Percentiles rank a stretch among this genome's conserved stretches.
These are phyloP conservation scores for Helicoverpa armigera DNA, from an alignment of 1,140 invertebrate species.

Conservation along the genomic window DNA sequence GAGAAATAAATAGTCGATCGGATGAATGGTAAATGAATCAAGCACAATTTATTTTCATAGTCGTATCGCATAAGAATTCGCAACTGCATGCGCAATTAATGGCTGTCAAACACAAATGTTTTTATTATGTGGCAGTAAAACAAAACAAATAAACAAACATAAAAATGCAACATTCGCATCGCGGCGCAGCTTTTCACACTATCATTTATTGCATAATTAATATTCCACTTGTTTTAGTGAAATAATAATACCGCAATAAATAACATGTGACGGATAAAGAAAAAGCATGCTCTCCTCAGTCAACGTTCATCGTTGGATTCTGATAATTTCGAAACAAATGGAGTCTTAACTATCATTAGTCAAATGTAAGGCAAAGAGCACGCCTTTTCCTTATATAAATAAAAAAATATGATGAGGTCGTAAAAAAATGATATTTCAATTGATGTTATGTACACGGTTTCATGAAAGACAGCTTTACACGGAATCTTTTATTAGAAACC, in stretches of 20 bases:
- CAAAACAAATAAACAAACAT: slow-evolving; percentile 34
- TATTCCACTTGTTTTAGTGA: background rate
- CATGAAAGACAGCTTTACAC: too few species aligned
- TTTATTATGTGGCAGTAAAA: slow-evolving; percentile 18
- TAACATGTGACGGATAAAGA: slow-evolving; percentile 1
- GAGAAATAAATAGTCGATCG: too few species aligned
- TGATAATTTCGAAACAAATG: background rate
- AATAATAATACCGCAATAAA: slow-evolving; percentile 25
- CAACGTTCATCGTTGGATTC: background rate
- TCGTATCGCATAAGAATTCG: slow-evolving; percentile 39
- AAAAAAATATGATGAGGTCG: background rate
- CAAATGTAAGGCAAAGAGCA: background rate
- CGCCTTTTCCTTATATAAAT: background rate
- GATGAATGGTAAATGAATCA: background rate
- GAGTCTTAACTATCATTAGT: background rate
- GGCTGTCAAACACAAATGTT: slow-evolving; percentile 14
- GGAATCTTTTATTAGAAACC: too few species aligned
- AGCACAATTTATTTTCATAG: background rate
- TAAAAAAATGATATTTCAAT: too few species aligned
- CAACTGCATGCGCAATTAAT: slow-evolving; percentile 18
- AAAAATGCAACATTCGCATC: slow-evolving; percentile 34
- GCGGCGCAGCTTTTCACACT: slow-evolving; percentile 1
- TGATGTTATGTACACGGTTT: too few species aligned
- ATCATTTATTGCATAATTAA: slow-evolving; percentile 32
- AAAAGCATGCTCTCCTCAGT: too few species aligned